Percentiles rank a stretch among this genome's conserved stretches.
Conservation (phyloP, 2,113 vertebrate species). For the Rhegmatorhina hoffmannsi region DNA sequence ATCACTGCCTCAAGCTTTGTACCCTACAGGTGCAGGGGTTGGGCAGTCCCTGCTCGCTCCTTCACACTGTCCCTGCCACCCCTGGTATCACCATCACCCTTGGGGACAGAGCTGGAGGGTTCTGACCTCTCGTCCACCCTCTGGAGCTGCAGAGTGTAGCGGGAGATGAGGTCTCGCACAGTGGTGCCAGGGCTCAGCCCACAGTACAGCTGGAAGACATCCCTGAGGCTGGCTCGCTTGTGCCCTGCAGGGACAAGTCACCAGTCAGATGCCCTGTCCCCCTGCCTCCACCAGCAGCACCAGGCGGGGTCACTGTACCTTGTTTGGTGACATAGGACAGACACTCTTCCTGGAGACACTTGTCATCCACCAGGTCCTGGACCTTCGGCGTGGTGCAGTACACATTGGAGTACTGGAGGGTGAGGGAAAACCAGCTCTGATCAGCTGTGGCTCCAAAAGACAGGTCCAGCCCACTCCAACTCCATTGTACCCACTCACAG, state of each 20-base stretch:
- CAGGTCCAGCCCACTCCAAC: rapidly evolving
- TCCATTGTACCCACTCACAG: rapidly evolving
- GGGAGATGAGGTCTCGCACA: conserved; percentile 84
- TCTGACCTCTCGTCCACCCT: conserved; percentile 90
- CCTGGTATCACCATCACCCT: rapidly evolving
- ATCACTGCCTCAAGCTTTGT: neutral
- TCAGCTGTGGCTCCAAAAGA: neutral
- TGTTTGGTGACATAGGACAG: conserved; percentile 90
- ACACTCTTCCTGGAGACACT: conserved; percentile 93
- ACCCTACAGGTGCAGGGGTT: rapidly evolving
- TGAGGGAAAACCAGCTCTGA: neutral
- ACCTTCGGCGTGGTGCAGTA: conserved; percentile 96
- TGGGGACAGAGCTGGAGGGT: rapidly evolving
- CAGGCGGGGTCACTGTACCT: conserved; percentile 68
- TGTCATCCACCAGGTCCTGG: conserved; percentile 94
- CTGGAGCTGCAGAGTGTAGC: conserved; percentile 93
- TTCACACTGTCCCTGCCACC: rapidly evolving
- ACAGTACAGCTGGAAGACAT: conserved; percentile 87
- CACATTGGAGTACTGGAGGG: conserved; percentile 91
- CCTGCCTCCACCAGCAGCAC: neutral
- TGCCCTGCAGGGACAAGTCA: conserved; percentile 77
- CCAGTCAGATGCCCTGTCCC: neutral
- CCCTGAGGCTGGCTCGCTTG: conserved; percentile 89
- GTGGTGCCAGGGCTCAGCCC: conserved; percentile 85
- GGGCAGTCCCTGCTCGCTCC: neutral